Base-by-base conservation (phyloP, 2,113 vertebrate genomes). In the Microcebus jonahi region DNA sequence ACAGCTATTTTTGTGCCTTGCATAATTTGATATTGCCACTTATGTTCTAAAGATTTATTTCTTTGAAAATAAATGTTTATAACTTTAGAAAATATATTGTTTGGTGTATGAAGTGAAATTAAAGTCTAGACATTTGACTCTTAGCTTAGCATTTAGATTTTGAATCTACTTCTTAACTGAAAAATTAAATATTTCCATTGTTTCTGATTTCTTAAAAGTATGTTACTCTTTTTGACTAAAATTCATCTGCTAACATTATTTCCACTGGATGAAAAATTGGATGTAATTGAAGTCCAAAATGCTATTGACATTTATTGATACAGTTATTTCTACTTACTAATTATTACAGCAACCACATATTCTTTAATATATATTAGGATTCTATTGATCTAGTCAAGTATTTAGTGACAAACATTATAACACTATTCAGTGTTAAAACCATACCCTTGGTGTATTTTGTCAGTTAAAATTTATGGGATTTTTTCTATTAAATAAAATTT, bases 291-390 rank as follows among this genome's bases (percentile, higher is more conserved):
- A 48, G n/a, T 75, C 18, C 20, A 82, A 91, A 96, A 21, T 31
- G 39, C 34, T 83, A 77, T 65, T 92, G 12, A 77, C 21, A 36
- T 45, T 50, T 70, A 25, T 71, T 91, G 96, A 36, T 90, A 18
- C 34, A 59, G 20, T 63, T 97, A 39, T 77, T 50, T 61, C 2
- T 68, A 63, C 55, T 48, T 90, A 17, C 7, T 50, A 45, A 65
- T 95, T 95, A 48, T 89, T n/a, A 50, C 85, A 77, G 45, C 85
- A 73, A 73, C 23, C 25, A 86, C 96, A 96, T 79, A 5, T 5
- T 31, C 48, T 15, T 34, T 71, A 90, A 57, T 45, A 1, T 9
- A 48, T 36, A 83, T 59, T 57, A 63, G 18, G 20, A 76, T 7
- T 76, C 17, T 55, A 55, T 36, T 73, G 85, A 29, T 57, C 68